Conservation (phyloP, 2,113 vertebrate species). For the Lipophrys pholis region DNA sequence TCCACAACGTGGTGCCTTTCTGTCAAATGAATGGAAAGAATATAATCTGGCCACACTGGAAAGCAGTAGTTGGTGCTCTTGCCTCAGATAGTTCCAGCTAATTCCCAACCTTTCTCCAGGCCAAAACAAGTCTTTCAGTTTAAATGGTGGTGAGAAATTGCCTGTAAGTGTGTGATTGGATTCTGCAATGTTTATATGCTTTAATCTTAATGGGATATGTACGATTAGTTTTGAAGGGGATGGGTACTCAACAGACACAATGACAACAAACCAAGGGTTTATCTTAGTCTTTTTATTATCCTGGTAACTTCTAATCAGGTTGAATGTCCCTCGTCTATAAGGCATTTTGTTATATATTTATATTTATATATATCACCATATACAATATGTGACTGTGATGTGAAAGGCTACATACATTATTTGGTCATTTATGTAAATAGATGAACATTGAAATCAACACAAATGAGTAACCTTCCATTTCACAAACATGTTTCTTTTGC, state of each 20-base stretch:
- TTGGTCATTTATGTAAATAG: conserved; percentile 83
- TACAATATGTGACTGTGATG: conserved; percentile 79
- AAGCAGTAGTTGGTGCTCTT: too few species aligned
- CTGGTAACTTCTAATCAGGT: conserved; percentile 82
- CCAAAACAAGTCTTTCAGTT: too few species aligned
- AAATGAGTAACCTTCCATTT: conserved; percentile 71
- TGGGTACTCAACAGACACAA: not conserved
- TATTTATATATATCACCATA: conserved; percentile 69
- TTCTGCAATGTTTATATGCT: too few species aligned
- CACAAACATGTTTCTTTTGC: conserved; percentile 50
- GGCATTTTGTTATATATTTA: conserved; percentile 77
- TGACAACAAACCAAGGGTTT: conserved; percentile 45
- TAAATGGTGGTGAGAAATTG: too few species aligned
- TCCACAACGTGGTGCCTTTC: not conserved
- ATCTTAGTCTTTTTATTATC: conserved; percentile 70
- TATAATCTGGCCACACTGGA: too few species aligned
- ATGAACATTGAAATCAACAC: conserved; percentile 74
- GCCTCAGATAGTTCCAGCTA: too few species aligned
- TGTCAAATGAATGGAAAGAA: not conserved
- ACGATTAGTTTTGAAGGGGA: too few species aligned
- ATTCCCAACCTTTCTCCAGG: too few species aligned
- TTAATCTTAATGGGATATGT: too few species aligned
- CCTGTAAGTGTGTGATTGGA: too few species aligned
- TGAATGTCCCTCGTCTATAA: conserved; percentile 83
- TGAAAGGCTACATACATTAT: conserved; percentile 85